phyloP scores from a whole-genome alignment of 2,797 vertebrate genomes.

The Sebastes diploproa region DNA sequence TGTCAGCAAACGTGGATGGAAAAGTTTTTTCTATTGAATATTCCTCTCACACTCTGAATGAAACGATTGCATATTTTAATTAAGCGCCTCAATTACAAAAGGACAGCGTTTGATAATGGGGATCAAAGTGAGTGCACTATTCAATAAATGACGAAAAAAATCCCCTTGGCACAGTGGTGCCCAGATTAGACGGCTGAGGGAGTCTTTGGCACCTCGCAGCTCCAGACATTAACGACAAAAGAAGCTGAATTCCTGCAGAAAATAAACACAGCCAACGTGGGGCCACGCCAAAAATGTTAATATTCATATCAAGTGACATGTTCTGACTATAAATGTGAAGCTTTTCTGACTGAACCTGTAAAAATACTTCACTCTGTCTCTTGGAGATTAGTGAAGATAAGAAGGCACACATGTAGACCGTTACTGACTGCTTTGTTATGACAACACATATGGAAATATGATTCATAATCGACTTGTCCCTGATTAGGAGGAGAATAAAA shows the following conservation, averaged over 20 bases:
- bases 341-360: background rate
- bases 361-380: background rate
- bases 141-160: slow-evolving; percentile 33
- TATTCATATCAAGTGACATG: slow-evolving; percentile 11
- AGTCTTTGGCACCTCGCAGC: slow-evolving; percentile 40
- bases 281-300: slow-evolving; percentile 24
- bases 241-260: slow-evolving; percentile 38
- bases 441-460: slow-evolving; percentile 43
- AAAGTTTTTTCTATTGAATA: background rate
- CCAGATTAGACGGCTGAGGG: slow-evolving; percentile 41
- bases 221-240: slow-evolving; percentile 21
- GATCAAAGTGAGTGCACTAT: slow-evolving; percentile 24
- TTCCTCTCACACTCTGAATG: background rate
- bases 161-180: slow-evolving; percentile 18
- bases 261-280: slow-evolving; percentile 11
- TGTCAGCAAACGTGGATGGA: background rate
- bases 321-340: background rate
- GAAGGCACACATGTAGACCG: background rate
- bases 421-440: slow-evolving; percentile 17
- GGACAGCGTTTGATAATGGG: slow-evolving; percentile 13
- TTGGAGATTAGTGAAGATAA: slow-evolving; percentile 8
- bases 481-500: slow-evolving; percentile 22
- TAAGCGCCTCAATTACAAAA: slow-evolving; percentile 23
- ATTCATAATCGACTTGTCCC: slow-evolving; percentile 41
- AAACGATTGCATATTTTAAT: slow-evolving; percentile 14